Evolutionary conservation across 2,888 invertebrate genomes (phyloP).

Genomic region (Stramonita haemastoma): DNA sequence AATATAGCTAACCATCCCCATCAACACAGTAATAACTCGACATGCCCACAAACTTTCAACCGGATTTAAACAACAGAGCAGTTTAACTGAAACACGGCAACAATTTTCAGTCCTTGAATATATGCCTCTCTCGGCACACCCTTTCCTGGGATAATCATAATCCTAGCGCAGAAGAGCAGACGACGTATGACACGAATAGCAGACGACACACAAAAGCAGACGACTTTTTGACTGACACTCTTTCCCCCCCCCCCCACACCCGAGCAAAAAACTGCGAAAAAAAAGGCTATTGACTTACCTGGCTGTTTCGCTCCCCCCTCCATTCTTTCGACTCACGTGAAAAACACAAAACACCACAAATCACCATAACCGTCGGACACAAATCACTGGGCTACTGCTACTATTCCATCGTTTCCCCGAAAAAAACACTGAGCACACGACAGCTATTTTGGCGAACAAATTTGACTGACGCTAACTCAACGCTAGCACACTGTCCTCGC

Average conservation of each 20-base stretch:
- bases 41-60: background rate
- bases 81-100: background rate
- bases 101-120: background rate
- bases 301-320: conserved; percentile 15
- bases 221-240: background rate
- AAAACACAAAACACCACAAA: conserved; percentile 8
- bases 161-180: background rate
- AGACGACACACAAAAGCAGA: background rate
- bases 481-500: background rate
- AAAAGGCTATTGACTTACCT: background rate
- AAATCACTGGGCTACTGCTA: background rate
- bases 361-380: conserved; percentile 30
- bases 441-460: background rate
- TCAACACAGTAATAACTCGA: background rate
- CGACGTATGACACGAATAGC: background rate
- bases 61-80: background rate
- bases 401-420: background rate
- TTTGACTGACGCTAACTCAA: background rate
- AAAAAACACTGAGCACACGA: background rate
- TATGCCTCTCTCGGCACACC: background rate
- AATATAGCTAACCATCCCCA: too few species aligned
- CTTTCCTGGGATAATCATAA: background rate
- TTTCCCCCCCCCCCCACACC: background rate
- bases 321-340: conserved; percentile 10
- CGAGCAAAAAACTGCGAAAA: background rate